Evolutionary conservation across 2,113 vertebrate species (phyloP).

Genomic region (Chlorodrepanis virens): DNA sequence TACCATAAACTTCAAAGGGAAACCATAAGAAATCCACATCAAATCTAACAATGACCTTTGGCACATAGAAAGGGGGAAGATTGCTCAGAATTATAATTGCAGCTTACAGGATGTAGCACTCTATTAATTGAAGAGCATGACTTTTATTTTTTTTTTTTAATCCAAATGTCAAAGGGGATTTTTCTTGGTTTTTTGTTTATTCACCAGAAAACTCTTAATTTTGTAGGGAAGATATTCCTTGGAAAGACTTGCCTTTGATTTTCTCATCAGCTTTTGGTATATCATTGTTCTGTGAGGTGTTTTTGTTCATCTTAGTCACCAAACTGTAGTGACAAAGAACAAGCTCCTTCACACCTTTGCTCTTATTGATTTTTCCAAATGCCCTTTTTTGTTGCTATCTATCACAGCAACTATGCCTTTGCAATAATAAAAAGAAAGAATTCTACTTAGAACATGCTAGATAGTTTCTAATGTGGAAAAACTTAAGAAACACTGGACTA

Average conservation of each 20-base stretch:
- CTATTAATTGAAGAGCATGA: neutral
- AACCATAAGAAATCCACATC: neutral
- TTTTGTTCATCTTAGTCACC: neutral
- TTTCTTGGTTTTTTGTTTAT: neutral
- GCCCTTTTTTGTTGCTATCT: neutral
- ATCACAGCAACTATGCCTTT: neutral
- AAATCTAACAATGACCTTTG: neutral
- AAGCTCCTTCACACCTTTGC: conserved; percentile 4
- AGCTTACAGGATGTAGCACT: neutral
- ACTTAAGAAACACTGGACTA: neutral
- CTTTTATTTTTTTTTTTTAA: neutral
- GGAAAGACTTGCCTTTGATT: neutral
- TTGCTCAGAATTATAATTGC: neutral
- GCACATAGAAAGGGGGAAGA: neutral
- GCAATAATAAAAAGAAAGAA: neutral
- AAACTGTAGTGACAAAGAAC: neutral
- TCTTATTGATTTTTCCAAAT: conserved; percentile 28
- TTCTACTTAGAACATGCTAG: neutral
- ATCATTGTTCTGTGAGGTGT: neutral
- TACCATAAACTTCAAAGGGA: neutral
- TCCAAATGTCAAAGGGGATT: neutral
- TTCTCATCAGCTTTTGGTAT: neutral
- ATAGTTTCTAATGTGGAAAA: neutral
- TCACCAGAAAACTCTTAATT: neutral
- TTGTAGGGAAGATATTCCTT: neutral